Base-by-base conservation (phyloP, 2,888 invertebrate genomes). In the Ceraclea dissimilis region DNA sequence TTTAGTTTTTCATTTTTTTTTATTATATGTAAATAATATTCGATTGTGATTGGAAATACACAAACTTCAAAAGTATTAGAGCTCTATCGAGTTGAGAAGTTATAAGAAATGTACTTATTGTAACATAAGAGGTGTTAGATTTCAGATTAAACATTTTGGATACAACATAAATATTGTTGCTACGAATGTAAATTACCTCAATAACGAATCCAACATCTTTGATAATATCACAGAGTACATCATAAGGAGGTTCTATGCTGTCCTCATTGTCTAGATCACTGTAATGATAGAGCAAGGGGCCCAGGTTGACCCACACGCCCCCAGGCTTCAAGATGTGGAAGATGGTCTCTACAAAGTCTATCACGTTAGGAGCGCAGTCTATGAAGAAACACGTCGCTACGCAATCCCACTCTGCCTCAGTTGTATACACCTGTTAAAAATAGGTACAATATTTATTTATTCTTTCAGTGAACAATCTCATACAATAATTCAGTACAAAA, bases 321-420 rank as follows among this genome's bases (percentile, higher is more conserved):
- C 91, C 96, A 1, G 94, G 93, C 68, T 88, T 90, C 6, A 99
- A 73, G 64, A 97, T 92, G 51, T 83, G 81, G 71, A 86, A 90
- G 69, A 98, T 97, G 49, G 88, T 84, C 75, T 97, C 94, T 31
- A 99, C 86, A 67, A 97, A 98, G 66, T 90, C 88, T 2, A 97
- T 88, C 17, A 98, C 87, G 70, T 99, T 99, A 58, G 92, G 90
- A 1, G 97, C 97, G 67, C 99, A 99, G 74, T 99, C 99, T 55
- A 99, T 91, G 71, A 99, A 99, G 76, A 99, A 99, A 64, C 97
- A 96, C 0, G 97, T 95, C 0, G 93, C 91, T 0, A 99, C 86
- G 68, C 93, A 94, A 67, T 95, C 85, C 90, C 95, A 96, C 51
- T 84, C 80, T 60, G 86, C 82, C 46, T 74, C 66, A 43, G 81